These are phyloP conservation scores for Nebria salina DNA, from an alignment of 2,888 invertebrate genomes.

Conservation along the genomic window DNA sequence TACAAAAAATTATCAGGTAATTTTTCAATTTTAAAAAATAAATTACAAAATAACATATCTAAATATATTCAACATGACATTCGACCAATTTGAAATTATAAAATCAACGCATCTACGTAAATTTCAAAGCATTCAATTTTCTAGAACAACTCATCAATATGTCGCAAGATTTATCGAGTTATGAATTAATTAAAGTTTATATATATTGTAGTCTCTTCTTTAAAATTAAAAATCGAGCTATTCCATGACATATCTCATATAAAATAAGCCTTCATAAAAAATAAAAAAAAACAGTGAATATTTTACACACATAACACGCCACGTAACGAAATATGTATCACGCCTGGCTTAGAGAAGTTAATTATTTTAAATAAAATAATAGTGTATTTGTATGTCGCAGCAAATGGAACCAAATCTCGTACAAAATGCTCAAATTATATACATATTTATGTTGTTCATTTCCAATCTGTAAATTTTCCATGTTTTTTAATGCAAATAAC, in stretches of 20 bases:
- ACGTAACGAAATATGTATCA: background rate
- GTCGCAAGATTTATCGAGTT: no score
- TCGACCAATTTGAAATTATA: no score
- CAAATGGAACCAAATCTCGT: background rate
- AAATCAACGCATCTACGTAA: no score
- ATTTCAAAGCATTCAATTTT: no score
- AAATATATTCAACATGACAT: no score
- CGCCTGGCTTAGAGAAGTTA: background rate
- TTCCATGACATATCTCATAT: background rate
- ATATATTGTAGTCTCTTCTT: background rate
- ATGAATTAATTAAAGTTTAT: background rate
- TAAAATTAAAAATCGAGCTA: background rate
- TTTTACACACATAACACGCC: background rate
- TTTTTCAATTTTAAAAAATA: no score
- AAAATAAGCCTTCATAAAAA: background rate
- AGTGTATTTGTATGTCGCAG: background rate
- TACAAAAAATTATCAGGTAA: no score
- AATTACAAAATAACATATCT: no score
- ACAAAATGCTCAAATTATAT: background rate
- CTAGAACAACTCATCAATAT: no score
- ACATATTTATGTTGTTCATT: background rate
- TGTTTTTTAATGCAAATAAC: background rate
- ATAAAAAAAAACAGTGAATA: background rate
- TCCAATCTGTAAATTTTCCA: background rate
- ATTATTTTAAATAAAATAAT: background rate